Percentiles rank a stretch among this genome's conserved stretches.
Conservation (phyloP, 2,888 invertebrate genomes). For the Eupithecia insigniata region DNA sequence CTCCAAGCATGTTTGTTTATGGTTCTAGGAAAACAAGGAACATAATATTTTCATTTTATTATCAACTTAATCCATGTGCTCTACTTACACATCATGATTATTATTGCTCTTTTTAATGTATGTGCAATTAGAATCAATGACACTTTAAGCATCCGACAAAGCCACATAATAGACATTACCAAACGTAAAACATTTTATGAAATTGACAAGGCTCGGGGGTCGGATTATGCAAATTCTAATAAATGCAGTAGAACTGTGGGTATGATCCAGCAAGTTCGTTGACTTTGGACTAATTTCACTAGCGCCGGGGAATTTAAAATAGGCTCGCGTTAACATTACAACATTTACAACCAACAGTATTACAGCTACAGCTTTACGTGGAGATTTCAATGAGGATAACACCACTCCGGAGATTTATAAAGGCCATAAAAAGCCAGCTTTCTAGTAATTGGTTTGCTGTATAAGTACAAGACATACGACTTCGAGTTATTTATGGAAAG, state of each 20-base stretch:
- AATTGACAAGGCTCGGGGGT: not conserved
- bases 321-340: constrained; percentile 24
- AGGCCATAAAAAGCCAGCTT: constrained; percentile 6
- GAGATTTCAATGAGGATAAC: too few relatives aligned
- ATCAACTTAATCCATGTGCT: not conserved
- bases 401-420: constrained; percentile 19
- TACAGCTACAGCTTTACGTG: constrained; percentile 22
- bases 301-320: constrained; percentile 36
- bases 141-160: not conserved
- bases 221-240: constrained; percentile 25
- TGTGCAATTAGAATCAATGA: not conserved
- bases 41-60: not conserved
- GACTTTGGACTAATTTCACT: constrained; percentile 44
- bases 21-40: not conserved
- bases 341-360: constrained; percentile 24
- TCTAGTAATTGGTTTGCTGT: constrained; percentile 10
- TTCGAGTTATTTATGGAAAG: not conserved
- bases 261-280: constrained; percentile 39
- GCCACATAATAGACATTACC: not conserved
- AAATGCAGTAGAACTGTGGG: constrained; percentile 21
- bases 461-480: not conserved
- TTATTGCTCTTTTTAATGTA: not conserved
- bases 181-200: not conserved
- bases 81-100: not conserved
- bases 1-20: not conserved